Evolutionary conservation across 2,888 invertebrate genomes (phyloP), one percentile per base, ranked within the genome.

Genomic region (Cataglyphis rosenhaueri): DNA sequence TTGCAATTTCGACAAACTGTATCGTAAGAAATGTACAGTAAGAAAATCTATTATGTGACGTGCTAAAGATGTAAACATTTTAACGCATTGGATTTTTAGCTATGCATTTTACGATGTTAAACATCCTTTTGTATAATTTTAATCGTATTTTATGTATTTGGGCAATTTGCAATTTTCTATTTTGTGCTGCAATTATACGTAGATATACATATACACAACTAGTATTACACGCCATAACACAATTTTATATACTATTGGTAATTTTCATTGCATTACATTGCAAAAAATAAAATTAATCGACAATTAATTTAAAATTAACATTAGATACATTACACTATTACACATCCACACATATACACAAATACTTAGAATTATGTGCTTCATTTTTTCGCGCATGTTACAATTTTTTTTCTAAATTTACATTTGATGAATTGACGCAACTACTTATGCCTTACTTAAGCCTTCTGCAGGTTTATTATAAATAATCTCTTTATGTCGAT

Each of bases 11-110:
- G 61, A 61, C 48, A 83, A 83, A 82, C 61, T 52, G 1, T 68
- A 29, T 57, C 32, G 68, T 21, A 21, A 21, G 21, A 21, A 21
- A 21, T 21, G 21, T 44, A 52, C 55, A 32, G 66, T 74, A 62
- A 81, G 66, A 55, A 81, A 76, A 65, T 74, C 25, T 35, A 48
- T 35, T 21, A 35, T 25, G 64, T 57, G 29, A 76, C 81, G 83
- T 85, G 81, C 52, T 81, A 65, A 38, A 68, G 68, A 59, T 12
- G 68, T 71, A 83, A 84, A 84, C 81, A 55, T 35, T 6, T n/a
- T 15, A 25, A 71, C 25, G 55, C 35, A 52, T 70, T 18, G 35
- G 12, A 75, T 75, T 66, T 52, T 52, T 32, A 52, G 29, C n/a
- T 9, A 64, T 32, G 18, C 38, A 65, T 75, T 65, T 48, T 48